A percentile compares a stretch with the other conserved stretches of the same genome.
Evolutionary conservation across 2,797 vertebrate genomes (phyloP).

Genomic region (Tachyglossus aculeatus): DNA sequence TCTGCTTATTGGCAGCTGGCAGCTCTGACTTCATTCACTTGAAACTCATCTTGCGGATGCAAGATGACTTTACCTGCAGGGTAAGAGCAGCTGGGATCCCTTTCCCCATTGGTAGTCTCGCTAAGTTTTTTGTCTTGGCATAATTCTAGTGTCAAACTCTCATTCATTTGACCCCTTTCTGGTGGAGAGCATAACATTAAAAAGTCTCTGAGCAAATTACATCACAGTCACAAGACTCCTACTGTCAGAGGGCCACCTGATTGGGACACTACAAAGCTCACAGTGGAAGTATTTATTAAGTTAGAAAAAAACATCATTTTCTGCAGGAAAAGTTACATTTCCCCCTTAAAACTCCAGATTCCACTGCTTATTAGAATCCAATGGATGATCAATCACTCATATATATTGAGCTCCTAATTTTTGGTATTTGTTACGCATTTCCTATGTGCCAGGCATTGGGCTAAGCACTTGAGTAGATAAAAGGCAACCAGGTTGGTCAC

Average conservation of each 20-base stretch:
- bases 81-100: neutral
- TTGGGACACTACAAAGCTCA: slow-evolving; percentile 22
- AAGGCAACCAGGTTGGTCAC: too few species aligned
- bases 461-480: too few species aligned
- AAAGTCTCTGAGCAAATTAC: slow-evolving; percentile 19
- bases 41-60: neutral
- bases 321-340: neutral
- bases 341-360: neutral
- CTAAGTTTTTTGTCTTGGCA: rapidly evolving
- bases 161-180: neutral
- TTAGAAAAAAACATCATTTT: neutral
- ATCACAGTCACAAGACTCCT: neutral
- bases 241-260: slow-evolving; percentile 11
- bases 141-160: rapidly evolving
- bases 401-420: too few species aligned
- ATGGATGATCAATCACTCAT: neutral
- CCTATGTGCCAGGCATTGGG: too few species aligned
- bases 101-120: neutral
- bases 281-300: neutral
- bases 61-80: neutral
- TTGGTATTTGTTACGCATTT: too few species aligned
- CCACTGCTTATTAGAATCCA: slow-evolving; percentile 1
- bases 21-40: rapidly evolving
- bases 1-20: neutral
- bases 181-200: slow-evolving; percentile 14